Percentiles rank a stretch among this genome's conserved stretches.
These are phyloP conservation scores for Latheticus oryzae DNA, from an alignment of 2,888 invertebrate genomes.

Conservation along the genomic window DNA sequence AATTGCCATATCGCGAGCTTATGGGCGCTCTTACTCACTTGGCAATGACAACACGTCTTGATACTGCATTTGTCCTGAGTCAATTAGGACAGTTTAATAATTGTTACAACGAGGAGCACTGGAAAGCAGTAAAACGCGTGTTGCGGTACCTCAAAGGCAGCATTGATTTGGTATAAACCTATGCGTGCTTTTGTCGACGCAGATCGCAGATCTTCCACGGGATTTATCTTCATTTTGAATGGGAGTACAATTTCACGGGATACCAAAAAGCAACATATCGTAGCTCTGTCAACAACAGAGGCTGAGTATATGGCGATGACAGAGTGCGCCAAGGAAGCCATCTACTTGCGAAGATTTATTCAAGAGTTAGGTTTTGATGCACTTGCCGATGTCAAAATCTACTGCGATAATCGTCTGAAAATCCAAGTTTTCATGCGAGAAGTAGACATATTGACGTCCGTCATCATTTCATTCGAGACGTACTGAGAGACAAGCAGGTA, in stretches of 20 bases:
- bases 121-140: constrained; percentile 54
- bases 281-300: constrained; percentile 40
- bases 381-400: constrained; percentile 2
- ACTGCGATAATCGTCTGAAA: constrained; percentile 32
- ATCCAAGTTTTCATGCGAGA: constrained; percentile 31
- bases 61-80: constrained; percentile 47
- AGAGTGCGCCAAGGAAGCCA: constrained; percentile 36
- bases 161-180: constrained; percentile 42
- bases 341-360: constrained; percentile 27
- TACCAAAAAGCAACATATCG: constrained; percentile 45
- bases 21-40: constrained; percentile 45
- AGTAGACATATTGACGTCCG: constrained; percentile 44
- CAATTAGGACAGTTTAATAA: constrained; percentile 47
- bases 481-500: too few species aligned
- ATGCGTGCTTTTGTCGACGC: constrained; percentile 45
- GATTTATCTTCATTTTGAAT: constrained; percentile 40
- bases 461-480: too few species aligned
- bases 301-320: constrained; percentile 40
- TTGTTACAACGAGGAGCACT: constrained; percentile 34
- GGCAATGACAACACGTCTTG: constrained; percentile 42
- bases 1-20: constrained; percentile 41
- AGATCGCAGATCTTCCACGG: constrained; percentile 42
- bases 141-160: constrained; percentile 52
- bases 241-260: constrained; percentile 43
- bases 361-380: constrained; percentile 14